phyloP scores from a whole-genome alignment of 1,140 invertebrate species.

The Charaxes varanes region DNA sequence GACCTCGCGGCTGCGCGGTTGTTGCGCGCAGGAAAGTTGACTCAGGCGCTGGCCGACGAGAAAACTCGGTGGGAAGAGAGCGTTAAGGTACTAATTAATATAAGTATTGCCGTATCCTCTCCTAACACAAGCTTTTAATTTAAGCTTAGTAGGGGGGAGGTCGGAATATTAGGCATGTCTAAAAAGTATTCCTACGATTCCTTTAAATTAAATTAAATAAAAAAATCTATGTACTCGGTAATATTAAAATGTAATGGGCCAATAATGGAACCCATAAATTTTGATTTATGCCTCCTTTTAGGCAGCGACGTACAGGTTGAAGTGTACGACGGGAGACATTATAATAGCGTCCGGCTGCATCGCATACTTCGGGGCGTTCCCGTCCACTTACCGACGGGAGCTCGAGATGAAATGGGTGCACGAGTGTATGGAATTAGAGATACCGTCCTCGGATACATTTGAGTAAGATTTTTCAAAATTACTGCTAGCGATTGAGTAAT shows the following conservation, averaged over 20 bases:
- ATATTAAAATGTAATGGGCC: too few relatives aligned
- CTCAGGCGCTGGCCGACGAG: constrained; percentile 89
- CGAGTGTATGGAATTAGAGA: constrained; percentile 76
- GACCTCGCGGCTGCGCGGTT: constrained; percentile 85
- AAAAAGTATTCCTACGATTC: too few relatives aligned
- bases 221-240: too few relatives aligned
- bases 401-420: constrained; percentile 81
- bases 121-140: too few relatives aligned
- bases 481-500: too few relatives aligned
- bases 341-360: constrained; percentile 89
- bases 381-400: constrained; percentile 81
- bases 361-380: constrained; percentile 92
- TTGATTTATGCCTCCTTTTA: too few relatives aligned
- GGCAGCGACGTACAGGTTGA: constrained; percentile 70
- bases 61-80: constrained; percentile 86
- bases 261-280: too few relatives aligned
- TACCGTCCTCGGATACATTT: constrained; percentile 82
- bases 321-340: constrained; percentile 86
- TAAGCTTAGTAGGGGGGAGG: too few relatives aligned
- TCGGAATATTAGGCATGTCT: too few relatives aligned
- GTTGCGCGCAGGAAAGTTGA: constrained; percentile 86
- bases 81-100: constrained; percentile 82
- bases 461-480: too few relatives aligned
- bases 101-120: too few relatives aligned
- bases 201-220: neutral